Percentiles rank a stretch among this genome's conserved stretches.
These are phyloP conservation scores for Coendou prehensilis DNA, from an alignment of 2,797 vertebrate genomes.

Conservation along the genomic window DNA sequence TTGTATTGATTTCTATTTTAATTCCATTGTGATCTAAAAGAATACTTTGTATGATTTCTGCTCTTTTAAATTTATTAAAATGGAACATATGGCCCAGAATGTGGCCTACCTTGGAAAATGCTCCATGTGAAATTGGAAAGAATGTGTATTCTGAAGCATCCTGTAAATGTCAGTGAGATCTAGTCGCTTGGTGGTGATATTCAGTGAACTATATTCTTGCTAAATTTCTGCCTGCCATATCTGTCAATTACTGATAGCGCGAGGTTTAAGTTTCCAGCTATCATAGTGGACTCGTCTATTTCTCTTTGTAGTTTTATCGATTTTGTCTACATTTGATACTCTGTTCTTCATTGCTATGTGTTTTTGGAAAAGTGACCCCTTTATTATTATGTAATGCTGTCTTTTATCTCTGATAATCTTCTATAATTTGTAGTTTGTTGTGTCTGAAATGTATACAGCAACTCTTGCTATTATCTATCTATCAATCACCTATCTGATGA, in stretches of 20 bases:
- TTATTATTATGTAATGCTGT: not conserved
- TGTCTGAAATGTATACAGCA: not conserved
- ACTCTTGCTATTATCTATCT: not conserved
- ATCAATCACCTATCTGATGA: not conserved
- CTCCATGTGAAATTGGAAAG: not conserved
- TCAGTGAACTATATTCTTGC: not conserved
- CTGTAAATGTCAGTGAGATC: not conserved
- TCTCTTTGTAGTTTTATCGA: not conserved
- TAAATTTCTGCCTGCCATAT: not conserved
- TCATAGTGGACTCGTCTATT: not conserved
- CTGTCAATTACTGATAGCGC: not conserved
- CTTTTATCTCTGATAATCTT: not conserved
- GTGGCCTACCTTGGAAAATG: not conserved
- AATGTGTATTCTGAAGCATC: not conserved
- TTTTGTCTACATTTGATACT: not conserved
- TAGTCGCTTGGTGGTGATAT: not conserved
- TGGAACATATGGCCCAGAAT: not conserved
- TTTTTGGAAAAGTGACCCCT: not conserved
- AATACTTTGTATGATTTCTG: not conserved
- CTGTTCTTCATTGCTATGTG: not conserved
- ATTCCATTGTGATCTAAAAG: not conserved
- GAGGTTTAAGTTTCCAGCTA: not conserved
- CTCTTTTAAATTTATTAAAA: not conserved
- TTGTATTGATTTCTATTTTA: not conserved
- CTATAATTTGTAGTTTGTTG: not conserved